Base-by-base conservation (phyloP, 2,888 invertebrate genomes). In the Trichogramma dendrolimi region DNA sequence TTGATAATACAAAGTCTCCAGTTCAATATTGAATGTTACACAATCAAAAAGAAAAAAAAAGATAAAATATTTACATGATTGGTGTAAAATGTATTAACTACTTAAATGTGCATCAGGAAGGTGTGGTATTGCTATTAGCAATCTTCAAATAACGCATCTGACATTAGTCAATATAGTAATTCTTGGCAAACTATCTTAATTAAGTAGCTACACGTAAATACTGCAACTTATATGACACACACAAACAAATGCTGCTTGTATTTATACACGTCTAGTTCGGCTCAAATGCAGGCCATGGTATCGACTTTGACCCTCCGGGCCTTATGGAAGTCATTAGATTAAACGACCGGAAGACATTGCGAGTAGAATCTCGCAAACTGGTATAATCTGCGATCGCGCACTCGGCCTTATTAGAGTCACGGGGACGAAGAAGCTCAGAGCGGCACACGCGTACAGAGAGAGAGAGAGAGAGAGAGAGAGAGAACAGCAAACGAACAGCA, bases 301-400 rank as follows among this genome's bases (percentile, higher is more conserved):
- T 27, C 14, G 39, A 7, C 7, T 42, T 62, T 63, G 69, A 72
- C 68, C 69, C 68, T 67, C 27, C 27, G 66, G 61, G 62, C 58
- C 55, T 62, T 50, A 27, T 27, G 62, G 51, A 55, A 58, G 62
- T 62, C 57, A 58, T 63, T 67, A 60, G 61, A 71, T 70, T 71
- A 69, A 71, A 72, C 70, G 69, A 71, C 71, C 75, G 75, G 76
- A 75, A 75, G 72, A 71, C 71, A 72, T 73, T 75, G 62, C 64
- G 68, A 68, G 27, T 27, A 27, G 27, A 27, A 27, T 27, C 27
- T 27, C 27, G 27, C 27, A 27, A 27, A 27, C 27, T 27, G 27
- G 2, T 58, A 63, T 63, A 72, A 71, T 70, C 70, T 70, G 65
- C 63, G 67, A 70, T 67, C 67, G 65, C 55, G 46, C 43, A n/a